phyloP scores from a whole-genome alignment of 30 jellyfish, hydroid and myxozoan species.

The Hydractinia echinata region DNA sequence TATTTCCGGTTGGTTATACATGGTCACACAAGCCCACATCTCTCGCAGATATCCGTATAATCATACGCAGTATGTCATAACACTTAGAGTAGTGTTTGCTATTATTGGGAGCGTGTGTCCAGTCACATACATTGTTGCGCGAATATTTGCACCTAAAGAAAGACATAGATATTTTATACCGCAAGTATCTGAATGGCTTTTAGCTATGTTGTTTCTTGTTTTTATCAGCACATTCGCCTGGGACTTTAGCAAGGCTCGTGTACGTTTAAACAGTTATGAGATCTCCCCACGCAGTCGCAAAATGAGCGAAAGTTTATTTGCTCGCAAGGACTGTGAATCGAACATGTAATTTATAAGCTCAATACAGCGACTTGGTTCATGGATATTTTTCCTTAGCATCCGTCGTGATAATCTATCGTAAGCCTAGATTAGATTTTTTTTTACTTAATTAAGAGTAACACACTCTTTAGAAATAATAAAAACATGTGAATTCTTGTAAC shows the following conservation, averaged over 20 bases:
- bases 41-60: conserved; percentile 21
- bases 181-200: conserved; percentile 36
- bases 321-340: too few relatives aligned
- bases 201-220: background rate
- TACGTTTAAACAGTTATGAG: conserved; percentile 24
- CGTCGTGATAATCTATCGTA: too few relatives aligned
- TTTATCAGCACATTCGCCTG: conserved; percentile 30
- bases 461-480: too few relatives aligned
- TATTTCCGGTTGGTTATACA: conserved; percentile 10
- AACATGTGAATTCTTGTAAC: too few relatives aligned
- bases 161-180: conserved; percentile 10
- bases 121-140: background rate
- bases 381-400: too few relatives aligned
- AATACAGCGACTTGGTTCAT: too few relatives aligned
- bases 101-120: conserved; percentile 25
- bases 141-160: conserved; percentile 18
- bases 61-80: conserved; percentile 16
- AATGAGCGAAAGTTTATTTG: background rate
- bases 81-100: conserved; percentile 8
- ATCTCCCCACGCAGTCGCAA: conserved; percentile 15
- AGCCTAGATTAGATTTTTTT: too few relatives aligned
- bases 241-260: conserved; percentile 22
- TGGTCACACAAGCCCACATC: conserved; percentile 36
- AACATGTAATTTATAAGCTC: too few relatives aligned
- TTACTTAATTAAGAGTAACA: too few relatives aligned